phyloP scores from a whole-genome alignment of 2,888 invertebrate species.

The Drosophila suboccidentalis region DNA sequence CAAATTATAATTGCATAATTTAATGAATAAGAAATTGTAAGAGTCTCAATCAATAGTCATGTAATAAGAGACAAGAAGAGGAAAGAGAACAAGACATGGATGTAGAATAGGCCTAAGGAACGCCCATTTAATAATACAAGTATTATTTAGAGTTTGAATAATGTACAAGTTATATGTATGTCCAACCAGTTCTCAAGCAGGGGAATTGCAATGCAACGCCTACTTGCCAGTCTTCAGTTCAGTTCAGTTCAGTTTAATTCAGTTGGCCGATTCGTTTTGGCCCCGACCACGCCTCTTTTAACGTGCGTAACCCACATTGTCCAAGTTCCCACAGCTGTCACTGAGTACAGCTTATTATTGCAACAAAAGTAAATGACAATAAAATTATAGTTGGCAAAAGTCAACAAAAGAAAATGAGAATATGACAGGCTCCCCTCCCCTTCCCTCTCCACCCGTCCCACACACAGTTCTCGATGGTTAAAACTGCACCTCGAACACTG shows the following conservation, averaged over 20 bases:
- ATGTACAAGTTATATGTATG: conserved; percentile 9
- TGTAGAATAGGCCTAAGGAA: background rate
- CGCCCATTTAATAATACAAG: too few relatives aligned
- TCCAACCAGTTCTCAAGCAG: conserved; percentile 6
- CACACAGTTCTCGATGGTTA: background rate
- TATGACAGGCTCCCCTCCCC: conserved; percentile 1
- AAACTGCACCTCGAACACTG: conserved; percentile 9
- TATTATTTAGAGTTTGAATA: too few relatives aligned
- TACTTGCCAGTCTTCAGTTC: background rate
- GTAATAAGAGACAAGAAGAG: background rate
- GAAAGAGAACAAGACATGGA: background rate
- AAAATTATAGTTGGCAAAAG: conserved; percentile 36
- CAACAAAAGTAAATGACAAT: conserved; percentile 35
- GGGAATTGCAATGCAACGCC: conserved; percentile 17
- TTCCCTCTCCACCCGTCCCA: background rate
- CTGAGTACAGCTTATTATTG: conserved; percentile 19
- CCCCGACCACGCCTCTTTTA: conserved; percentile 14
- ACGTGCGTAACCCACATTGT: conserved; percentile 26
- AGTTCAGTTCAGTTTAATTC: background rate
- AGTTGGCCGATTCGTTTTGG: background rate
- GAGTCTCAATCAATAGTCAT: conserved; percentile 5
- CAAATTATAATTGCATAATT: conserved; percentile 3
- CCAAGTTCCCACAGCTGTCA: conserved; percentile 52
- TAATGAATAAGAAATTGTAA: background rate
- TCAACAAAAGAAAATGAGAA: conserved; percentile 15